Conservation (phyloP, 2,113 vertebrate species). For the Eublepharis macularius region DNA sequence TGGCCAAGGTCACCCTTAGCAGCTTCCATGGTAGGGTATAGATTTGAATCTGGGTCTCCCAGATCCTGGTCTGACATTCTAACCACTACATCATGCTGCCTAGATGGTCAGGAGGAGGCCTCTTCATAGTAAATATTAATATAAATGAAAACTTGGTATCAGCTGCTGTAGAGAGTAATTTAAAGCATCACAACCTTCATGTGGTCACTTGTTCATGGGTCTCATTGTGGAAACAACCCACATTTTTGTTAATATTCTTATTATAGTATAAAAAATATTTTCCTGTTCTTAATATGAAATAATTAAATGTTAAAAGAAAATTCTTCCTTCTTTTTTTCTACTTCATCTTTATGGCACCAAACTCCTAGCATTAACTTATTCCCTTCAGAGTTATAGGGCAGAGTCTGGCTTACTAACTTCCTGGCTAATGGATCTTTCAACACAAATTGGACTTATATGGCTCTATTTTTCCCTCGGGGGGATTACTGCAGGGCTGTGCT, state of each 20-base stretch:
- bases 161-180: background rate
- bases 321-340: constrained; percentile 51
- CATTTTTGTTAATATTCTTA: constrained; percentile 17
- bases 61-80: too few relatives aligned
- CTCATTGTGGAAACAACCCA: constrained; percentile 28
- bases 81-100: too few relatives aligned
- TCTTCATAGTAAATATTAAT: background rate
- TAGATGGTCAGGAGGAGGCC: too few relatives aligned
- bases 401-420: constrained; percentile 69
- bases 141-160: background rate
- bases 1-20: too few relatives aligned
- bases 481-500: constrained; percentile 56
- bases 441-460: constrained; percentile 59
- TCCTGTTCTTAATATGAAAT: constrained; percentile 48
- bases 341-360: constrained; percentile 56
- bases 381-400: constrained; percentile 58
- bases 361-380: constrained; percentile 59
- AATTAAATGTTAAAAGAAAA: constrained; percentile 49
- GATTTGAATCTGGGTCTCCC: too few relatives aligned
- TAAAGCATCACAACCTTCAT: background rate
- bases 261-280: constrained; percentile 23
- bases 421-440: constrained; percentile 74
- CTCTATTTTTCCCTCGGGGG: constrained; percentile 68
- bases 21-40: too few relatives aligned
- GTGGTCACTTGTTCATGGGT: background rate